These are phyloP conservation scores for Stegana nigrithorax DNA, from an alignment of 2,888 invertebrate species.

Conservation along the genomic window DNA sequence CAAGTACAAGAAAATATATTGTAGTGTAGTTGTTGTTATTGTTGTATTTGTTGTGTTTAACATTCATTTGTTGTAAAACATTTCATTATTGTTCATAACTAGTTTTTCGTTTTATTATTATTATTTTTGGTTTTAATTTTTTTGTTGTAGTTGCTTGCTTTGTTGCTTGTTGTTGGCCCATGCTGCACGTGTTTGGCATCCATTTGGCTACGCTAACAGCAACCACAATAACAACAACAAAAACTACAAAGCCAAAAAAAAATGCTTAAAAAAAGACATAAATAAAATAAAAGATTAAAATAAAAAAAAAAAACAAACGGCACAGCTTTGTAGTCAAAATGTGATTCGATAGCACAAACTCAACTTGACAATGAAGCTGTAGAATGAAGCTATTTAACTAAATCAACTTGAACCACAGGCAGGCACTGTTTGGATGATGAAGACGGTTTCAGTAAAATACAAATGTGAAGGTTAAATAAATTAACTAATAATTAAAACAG, in stretches of 20 bases:
- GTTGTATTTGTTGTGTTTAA: conserved; percentile 37
- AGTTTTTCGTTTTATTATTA: conserved; percentile 16
- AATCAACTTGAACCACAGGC: not conserved
- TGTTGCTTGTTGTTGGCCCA: conserved; percentile 28
- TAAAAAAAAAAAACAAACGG: not conserved
- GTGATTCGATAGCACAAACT: conserved; percentile 7
- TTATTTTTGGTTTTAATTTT: conserved; percentile 18
- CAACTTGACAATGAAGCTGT: conserved; percentile 1
- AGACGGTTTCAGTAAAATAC: no score
- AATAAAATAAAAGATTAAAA: not conserved
- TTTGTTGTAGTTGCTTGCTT: conserved; percentile 31
- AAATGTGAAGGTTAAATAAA: not conserved
- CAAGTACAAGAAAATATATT: no score
- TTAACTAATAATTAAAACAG: not conserved
- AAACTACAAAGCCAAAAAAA: conserved; percentile 1
- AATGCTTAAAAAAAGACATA: not conserved
- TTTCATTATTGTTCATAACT: conserved; percentile 40
- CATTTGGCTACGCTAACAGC: not conserved
- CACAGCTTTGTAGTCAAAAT: not conserved
- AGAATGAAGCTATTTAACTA: not conserved
- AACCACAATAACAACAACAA: not conserved
- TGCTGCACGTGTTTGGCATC: conserved; percentile 48
- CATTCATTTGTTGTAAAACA: conserved; percentile 15
- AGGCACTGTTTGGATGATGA: no score
- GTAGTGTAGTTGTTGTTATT: conserved; percentile 21